Percentiles rank a stretch among this genome's conserved stretches.
Evolutionary conservation across 2,797 vertebrate species (phyloP).

Genomic region (Neopelma chrysocephalum): DNA sequence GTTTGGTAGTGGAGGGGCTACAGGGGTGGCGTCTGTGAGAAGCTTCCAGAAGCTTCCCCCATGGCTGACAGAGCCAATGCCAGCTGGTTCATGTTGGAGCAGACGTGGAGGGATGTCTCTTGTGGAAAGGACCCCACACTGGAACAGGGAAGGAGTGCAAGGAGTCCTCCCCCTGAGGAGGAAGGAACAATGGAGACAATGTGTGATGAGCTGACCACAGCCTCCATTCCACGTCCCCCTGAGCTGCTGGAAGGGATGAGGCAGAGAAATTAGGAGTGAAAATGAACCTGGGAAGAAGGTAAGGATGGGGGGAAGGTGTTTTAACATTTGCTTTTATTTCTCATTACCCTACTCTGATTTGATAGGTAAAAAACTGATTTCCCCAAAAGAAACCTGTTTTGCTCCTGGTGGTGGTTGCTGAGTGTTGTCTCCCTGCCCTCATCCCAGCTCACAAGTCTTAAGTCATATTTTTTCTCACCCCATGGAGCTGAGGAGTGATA

Average conservation of each 20-base stretch:
- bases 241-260: neutral
- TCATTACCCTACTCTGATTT: neutral
- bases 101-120: neutral
- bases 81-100: neutral
- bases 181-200: neutral
- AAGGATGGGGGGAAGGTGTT: neutral
- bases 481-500: neutral
- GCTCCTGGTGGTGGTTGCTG: neutral
- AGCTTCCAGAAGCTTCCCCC: neutral
- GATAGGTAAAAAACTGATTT: neutral
- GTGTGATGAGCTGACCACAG: neutral
- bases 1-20: neutral
- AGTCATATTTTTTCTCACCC: accelerated
- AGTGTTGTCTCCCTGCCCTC: neutral
- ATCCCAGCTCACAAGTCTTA: accelerated
- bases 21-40: neutral
- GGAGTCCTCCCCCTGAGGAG: neutral
- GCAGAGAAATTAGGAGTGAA: neutral
- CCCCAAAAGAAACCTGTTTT: neutral
- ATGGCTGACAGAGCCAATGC: neutral
- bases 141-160: neutral
- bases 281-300: neutral
- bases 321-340: neutral
- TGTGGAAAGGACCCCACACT: neutral
- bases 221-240: neutral